phyloP scores from a whole-genome alignment of 2,113 vertebrate genomes.

The Albula glossodonta region DNA sequence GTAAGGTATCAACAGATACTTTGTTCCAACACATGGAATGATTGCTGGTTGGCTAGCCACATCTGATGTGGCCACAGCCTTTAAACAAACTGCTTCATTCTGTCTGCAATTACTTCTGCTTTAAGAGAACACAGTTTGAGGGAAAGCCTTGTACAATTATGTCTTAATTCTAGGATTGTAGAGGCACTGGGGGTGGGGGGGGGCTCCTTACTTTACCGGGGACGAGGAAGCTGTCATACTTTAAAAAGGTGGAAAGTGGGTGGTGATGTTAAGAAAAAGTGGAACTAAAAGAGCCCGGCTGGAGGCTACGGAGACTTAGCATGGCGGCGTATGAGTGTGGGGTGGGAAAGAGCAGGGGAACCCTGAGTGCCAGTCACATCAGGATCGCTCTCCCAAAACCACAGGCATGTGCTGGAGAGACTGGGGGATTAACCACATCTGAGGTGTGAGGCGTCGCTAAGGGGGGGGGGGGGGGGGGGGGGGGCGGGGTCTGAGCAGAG shows the following conservation, averaged over 20 bases:
- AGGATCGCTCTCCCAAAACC: slow-evolving; percentile 78
- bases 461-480: slow-evolving; percentile 72
- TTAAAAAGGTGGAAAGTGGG: slow-evolving; percentile 17
- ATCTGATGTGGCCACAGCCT: slow-evolving; percentile 23
- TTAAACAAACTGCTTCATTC: slow-evolving; percentile 48
- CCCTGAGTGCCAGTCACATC: slow-evolving; percentile 68
- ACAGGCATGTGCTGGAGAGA: slow-evolving; percentile 82
- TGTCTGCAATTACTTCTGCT: slow-evolving; percentile 57
- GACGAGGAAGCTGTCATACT: neutral
- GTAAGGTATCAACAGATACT: too few relatives aligned
- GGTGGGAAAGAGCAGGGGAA: slow-evolving; percentile 26
- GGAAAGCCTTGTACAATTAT: slow-evolving; percentile 33
- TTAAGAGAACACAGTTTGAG: slow-evolving; percentile 50
- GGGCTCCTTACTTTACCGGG: neutral
- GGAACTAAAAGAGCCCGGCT: slow-evolving; percentile 1
- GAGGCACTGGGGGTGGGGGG: neutral
- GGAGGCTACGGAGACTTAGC: slow-evolving; percentile 45
- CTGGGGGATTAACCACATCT: slow-evolving; percentile 83
- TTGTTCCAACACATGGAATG: too few relatives aligned
- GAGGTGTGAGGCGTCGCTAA: slow-evolving; percentile 79
- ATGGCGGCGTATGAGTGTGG: slow-evolving; percentile 45
- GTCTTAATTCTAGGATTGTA: slow-evolving; percentile 36
- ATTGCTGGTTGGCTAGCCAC: too few relatives aligned
- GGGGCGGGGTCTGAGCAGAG: slow-evolving; percentile 64
- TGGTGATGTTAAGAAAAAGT: slow-evolving; percentile 9